Base-by-base conservation (phyloP, 1,140 invertebrate species). In the Lutraria rhynchaena region DNA sequence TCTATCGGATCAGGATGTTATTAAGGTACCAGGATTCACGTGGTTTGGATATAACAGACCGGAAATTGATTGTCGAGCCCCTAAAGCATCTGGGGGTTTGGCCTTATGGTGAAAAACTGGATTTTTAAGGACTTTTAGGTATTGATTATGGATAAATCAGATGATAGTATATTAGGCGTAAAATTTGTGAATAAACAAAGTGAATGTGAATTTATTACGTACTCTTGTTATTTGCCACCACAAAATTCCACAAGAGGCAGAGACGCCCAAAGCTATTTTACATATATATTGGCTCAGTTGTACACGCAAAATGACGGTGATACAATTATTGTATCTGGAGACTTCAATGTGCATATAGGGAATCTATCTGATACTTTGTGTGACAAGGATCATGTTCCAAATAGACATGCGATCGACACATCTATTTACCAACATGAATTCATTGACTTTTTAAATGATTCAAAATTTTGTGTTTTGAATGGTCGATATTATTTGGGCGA, bases 31-130 rank as follows among this genome's bases (percentile, higher is more conserved):
- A n/a, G 35, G 22, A 22, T 67, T 13, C 37, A 75, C 31, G 11
- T 75, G 71, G 71, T 75, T 75, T 31, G 71, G 71, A 13, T 60
- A 24, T 46, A 75, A 75, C 57, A 60, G 71, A 27, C 19, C 13
- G 35, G 31, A 77, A n/a, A 77, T 83, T n/a, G 74, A 83, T 57
- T n/a, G 22, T 13, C 44, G 78, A n/a, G 82, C 82, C 5, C 83
- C 80, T 1, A 85, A 85, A 71, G 46, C 22, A 1, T 85, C 83
- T 7, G 83, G 67, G 17, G 81, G 74, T 75, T 58, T 29, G 27
- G 0, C 49, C 24, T 44, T 55, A 73, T n/a, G n/a, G n/a, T n/a
- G n/a, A n/a, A n/a, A n/a, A n/a, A n/a, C n/a, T n/a, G n/a, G n/a
- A n/a, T n/a, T 44, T 46, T 65, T 29, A 41, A 58, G 0, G 3